phyloP scores from a whole-genome alignment of 2,888 invertebrate species.

The Marasmarcha lunaedactyla region DNA sequence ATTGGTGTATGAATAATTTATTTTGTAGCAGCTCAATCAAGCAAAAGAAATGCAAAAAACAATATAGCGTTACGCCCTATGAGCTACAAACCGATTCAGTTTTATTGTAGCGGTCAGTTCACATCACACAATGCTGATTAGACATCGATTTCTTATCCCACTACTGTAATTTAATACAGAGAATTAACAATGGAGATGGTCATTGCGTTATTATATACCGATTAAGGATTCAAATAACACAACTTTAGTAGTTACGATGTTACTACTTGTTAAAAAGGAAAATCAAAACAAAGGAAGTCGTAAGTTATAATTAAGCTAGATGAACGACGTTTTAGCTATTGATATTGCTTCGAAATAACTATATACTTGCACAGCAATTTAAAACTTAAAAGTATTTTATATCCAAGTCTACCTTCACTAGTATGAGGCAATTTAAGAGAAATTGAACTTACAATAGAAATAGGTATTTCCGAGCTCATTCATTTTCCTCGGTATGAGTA shows the following conservation, averaged over 20 bases:
- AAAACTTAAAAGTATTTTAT: too few species aligned
- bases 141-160: not conserved
- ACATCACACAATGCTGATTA: not conserved
- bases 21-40: conserved; percentile 35
- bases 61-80: conserved; percentile 32
- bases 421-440: too few species aligned
- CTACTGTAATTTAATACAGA: not conserved
- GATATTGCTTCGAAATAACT: too few species aligned
- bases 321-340: too few species aligned
- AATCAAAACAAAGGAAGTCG: not conserved
- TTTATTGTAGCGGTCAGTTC: not conserved
- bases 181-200: not conserved
- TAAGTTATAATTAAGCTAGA: too few species aligned
- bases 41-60: conserved; percentile 32
- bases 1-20: conserved; percentile 44
- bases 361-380: too few species aligned
- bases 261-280: too few species aligned
- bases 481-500: too few species aligned
- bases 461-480: too few species aligned
- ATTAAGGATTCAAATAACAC: not conserved
- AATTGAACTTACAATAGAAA: too few species aligned
- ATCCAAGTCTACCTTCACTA: too few species aligned
- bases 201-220: not conserved
- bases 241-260: too few species aligned
- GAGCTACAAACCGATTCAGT: not conserved